A percentile compares a stretch with the other conserved stretches of the same genome.
Evolutionary conservation across 2,113 vertebrate species (phyloP).

Genomic region (Megaleporinus macrocephalus): DNA sequence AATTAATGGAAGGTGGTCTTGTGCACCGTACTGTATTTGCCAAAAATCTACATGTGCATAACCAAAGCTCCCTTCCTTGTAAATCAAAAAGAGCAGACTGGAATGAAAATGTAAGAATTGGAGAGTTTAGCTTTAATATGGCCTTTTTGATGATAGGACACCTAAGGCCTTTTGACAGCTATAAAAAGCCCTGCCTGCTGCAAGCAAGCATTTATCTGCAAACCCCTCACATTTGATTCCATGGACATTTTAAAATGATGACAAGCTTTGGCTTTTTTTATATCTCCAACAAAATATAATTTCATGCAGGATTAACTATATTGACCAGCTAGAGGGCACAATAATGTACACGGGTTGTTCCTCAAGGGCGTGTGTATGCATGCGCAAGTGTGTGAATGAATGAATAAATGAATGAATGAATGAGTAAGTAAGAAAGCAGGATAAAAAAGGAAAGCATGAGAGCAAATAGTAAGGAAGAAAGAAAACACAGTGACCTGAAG

Average conservation of each 20-base stretch:
- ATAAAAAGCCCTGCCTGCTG: constrained; percentile 67
- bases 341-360: constrained; percentile 60
- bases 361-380: constrained; percentile 34
- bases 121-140: constrained; percentile 56
- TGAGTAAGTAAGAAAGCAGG: not conserved
- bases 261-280: constrained; percentile 65
- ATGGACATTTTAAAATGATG: constrained; percentile 71
- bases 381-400: not conserved
- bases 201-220: constrained; percentile 74
- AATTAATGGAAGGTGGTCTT: no score
- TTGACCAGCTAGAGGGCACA: constrained; percentile 72
- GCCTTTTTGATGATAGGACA: constrained; percentile 57
- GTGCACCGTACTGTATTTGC: no score
- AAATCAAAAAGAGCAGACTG: not conserved
- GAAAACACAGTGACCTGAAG: constrained; percentile 65
- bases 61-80: not conserved
- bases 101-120: constrained; percentile 51
- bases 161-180: constrained; percentile 72
- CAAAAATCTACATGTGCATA: not conserved
- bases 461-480: constrained; percentile 36
- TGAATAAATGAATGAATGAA: not conserved
- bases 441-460: not conserved
- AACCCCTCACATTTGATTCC: constrained; percentile 69
- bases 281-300: constrained; percentile 75
- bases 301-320: constrained; percentile 78